Conservation (phyloP, 2,888 invertebrate species). For the Clepsis dumicolana region DNA sequence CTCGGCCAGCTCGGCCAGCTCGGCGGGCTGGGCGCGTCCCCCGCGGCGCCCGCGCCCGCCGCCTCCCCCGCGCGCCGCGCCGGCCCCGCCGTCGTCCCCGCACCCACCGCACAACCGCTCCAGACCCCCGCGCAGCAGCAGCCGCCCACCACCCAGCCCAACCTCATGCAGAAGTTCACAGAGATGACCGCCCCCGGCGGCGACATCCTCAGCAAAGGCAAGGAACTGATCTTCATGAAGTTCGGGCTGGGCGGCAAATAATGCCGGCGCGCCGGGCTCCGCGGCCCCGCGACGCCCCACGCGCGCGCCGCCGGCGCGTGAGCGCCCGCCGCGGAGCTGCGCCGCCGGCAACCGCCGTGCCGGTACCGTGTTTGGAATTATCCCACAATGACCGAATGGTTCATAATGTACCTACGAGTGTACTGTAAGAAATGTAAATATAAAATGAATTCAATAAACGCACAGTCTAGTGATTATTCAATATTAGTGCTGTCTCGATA, state of each 20-base stretch:
- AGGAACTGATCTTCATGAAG: constrained; percentile 97
- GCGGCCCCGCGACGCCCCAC: constrained; percentile 50
- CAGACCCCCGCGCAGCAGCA: constrained; percentile 62
- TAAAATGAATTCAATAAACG: constrained; percentile 79
- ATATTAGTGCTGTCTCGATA: constrained; percentile 81
- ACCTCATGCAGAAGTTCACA: constrained; percentile 95
- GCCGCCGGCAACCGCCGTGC: constrained; percentile 47
- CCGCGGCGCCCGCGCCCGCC: constrained; percentile 49
- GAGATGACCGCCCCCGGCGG: constrained; percentile 96
- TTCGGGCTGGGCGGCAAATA: constrained; percentile 94
- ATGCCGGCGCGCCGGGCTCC: constrained; percentile 74
- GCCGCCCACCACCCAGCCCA: constrained; percentile 86
- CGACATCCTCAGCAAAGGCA: constrained; percentile 96
- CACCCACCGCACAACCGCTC: constrained; percentile 78
- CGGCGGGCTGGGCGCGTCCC: constrained; percentile 48
- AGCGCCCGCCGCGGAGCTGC: constrained; percentile 44
- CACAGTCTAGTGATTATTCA: constrained; percentile 85
- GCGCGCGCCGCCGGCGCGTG: constrained; percentile 47
- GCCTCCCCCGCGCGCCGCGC: constrained; percentile 78
- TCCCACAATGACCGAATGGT: constrained; percentile 63
- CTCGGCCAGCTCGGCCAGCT: constrained; percentile 42
- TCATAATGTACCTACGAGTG: constrained; percentile 62
- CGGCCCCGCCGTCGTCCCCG: constrained; percentile 74
- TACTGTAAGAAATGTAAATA: constrained; percentile 77
- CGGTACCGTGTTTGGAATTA: constrained; percentile 62